phyloP scores from a whole-genome alignment of 2,797 vertebrate species.

The Peromyscus nudipes region DNA sequence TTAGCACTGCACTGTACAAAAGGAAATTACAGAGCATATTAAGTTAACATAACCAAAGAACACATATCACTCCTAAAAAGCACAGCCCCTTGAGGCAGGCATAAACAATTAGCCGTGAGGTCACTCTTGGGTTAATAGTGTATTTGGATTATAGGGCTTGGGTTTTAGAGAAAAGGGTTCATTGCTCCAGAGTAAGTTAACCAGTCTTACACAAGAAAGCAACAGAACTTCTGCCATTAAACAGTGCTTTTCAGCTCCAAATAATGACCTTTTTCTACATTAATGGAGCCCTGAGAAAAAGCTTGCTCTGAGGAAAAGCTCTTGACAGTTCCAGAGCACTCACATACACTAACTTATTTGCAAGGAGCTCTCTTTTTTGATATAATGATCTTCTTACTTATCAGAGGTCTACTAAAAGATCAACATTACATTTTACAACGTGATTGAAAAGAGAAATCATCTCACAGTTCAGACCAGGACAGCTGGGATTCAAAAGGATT shows the following conservation, averaged over 20 bases:
- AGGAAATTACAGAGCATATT: conserved; percentile 52
- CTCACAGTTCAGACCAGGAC: neutral
- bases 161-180: neutral
- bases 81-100: neutral
- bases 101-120: conserved; percentile 67
- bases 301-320: neutral
- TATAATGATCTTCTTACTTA: conserved; percentile 56
- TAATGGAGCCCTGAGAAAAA: conserved; percentile 21
- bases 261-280: neutral
- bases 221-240: conserved; percentile 44
- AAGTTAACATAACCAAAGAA: conserved; percentile 62
- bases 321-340: neutral
- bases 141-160: conserved; percentile 57
- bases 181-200: conserved; percentile 32
- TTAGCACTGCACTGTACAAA: conserved; percentile 33
- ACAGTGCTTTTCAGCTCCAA: neutral
- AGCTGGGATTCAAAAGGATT: neutral
- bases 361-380: neutral
- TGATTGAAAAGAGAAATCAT: neutral
- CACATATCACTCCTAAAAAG: conserved; percentile 55
- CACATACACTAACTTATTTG: conserved; percentile 3
- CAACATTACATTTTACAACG: neutral
- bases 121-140: conserved; percentile 43
- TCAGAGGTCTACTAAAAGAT: neutral
- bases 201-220: conserved; percentile 27